Conservation (phyloP, 1,140 invertebrate genomes). For the Dendroctonus valens region DNA sequence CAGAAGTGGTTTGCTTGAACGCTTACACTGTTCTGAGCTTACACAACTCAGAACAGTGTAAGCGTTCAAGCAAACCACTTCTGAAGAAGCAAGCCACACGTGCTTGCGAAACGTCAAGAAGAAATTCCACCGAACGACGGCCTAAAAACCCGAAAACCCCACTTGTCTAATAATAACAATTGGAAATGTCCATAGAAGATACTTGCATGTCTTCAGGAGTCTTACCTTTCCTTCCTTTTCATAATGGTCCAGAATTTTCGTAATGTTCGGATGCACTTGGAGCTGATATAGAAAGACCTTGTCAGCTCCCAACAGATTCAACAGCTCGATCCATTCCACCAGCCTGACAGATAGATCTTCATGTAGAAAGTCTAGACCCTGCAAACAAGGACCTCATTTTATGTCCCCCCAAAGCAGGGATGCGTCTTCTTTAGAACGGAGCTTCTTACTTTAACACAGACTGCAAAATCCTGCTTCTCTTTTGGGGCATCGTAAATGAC, state of each 20-base stretch:
- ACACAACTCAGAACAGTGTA: too few relatives aligned
- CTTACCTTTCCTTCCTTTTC: constrained; percentile 62
- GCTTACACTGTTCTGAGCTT: too few relatives aligned
- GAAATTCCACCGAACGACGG: too few relatives aligned
- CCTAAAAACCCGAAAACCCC: too few relatives aligned
- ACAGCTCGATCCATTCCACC: constrained; percentile 93
- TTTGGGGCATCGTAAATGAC: constrained; percentile 77
- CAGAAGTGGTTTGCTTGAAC: too few relatives aligned
- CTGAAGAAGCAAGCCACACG: too few relatives aligned
- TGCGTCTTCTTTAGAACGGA: background rate
- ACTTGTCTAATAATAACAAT: too few relatives aligned
- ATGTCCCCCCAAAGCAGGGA: too few relatives aligned
- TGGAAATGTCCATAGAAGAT: too few relatives aligned
- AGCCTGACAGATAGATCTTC: constrained; percentile 86
- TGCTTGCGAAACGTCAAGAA: too few relatives aligned
- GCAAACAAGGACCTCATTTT: background rate
- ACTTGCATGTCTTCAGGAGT: too few relatives aligned
- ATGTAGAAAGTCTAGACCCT: constrained; percentile 87
- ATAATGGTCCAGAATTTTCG: constrained; percentile 83
- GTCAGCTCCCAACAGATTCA: constrained; percentile 83
- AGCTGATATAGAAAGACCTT: constrained; percentile 92
- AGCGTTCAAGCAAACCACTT: too few relatives aligned
- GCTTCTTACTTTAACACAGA: constrained; percentile 71
- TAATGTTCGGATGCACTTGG: constrained; percentile 87
- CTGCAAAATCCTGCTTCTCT: constrained; percentile 80